These are phyloP conservation scores for Coreius guichenoti DNA, from an alignment of 2,797 vertebrate genomes.

Conservation along the genomic window DNA sequence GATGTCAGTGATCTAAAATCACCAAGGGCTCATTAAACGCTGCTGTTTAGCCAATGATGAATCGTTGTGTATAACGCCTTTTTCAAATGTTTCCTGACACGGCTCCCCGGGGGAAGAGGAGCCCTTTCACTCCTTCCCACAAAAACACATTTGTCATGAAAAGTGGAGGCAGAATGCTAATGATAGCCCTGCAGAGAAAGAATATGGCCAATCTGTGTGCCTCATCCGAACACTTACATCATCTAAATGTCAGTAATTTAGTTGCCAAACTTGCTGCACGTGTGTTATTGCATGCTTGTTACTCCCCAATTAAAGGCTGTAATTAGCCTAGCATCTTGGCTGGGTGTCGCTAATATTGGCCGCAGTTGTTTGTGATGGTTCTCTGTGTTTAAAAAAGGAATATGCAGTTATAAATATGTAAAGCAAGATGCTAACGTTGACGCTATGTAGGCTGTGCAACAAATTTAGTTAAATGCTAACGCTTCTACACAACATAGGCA, in stretches of 20 bases:
- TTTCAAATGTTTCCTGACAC: conserved; percentile 50
- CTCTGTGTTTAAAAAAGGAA: neutral
- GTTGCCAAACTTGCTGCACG: conserved; percentile 20
- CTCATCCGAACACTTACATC: conserved; percentile 22
- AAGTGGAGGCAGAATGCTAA: conserved; percentile 45
- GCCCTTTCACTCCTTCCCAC: conserved; percentile 46
- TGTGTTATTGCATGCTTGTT: conserved; percentile 18
- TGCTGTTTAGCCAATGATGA: conserved; percentile 54
- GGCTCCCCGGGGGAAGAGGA: conserved; percentile 30
- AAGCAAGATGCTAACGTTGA: neutral
- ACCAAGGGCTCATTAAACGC: conserved; percentile 28
- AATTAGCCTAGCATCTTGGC: conserved; percentile 20
- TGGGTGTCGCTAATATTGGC: neutral
- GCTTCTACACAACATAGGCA: neutral
- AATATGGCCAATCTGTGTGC: conserved; percentile 45
- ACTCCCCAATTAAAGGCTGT: conserved; percentile 28
- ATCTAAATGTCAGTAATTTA: conserved; percentile 27
- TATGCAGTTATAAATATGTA: neutral
- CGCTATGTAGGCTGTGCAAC: neutral
- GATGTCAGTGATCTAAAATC: conserved; percentile 31
- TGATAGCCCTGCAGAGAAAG: conserved; percentile 43
- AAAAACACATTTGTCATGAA: conserved; percentile 51
- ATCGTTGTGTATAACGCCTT: conserved; percentile 48
- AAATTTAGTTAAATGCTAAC: neutral
- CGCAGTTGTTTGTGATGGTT: neutral